Conservation (phyloP, 2,797 vertebrate genomes). For the Vespertilio murinus region DNA sequence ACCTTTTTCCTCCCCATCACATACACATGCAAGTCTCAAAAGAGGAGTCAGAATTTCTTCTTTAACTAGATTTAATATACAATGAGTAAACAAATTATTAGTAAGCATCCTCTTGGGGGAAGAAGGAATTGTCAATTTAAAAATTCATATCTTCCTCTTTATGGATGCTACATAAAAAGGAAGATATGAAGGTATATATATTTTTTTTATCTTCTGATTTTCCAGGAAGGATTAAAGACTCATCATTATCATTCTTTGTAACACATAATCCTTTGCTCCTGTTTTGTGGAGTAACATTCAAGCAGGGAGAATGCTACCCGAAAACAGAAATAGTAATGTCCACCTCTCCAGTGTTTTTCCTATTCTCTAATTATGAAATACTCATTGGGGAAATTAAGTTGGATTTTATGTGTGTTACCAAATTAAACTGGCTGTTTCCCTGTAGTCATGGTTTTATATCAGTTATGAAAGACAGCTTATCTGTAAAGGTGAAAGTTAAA, state of each 20-base stretch:
- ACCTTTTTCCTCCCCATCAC: neutral
- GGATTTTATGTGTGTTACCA: slow-evolving; percentile 50
- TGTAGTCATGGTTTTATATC: slow-evolving; percentile 20
- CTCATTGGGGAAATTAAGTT: slow-evolving; percentile 74
- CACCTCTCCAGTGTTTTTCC: slow-evolving; percentile 38
- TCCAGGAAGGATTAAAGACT: neutral
- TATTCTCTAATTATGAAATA: slow-evolving; percentile 53
- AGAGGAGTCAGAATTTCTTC: neutral
- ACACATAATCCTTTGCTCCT: neutral
- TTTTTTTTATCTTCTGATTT: slow-evolving; percentile 12
- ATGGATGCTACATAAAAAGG: no score
- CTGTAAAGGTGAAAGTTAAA: slow-evolving; percentile 52
- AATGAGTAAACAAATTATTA: neutral
- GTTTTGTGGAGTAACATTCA: neutral
- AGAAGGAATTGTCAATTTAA: neutral
- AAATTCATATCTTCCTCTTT: no score
- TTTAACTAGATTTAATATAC: neutral
- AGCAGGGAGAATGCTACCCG: neutral
- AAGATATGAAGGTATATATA: neutral
- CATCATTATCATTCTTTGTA: neutral
- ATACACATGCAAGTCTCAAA: neutral
- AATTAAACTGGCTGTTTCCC: slow-evolving; percentile 61
- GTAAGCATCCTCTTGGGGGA: neutral
- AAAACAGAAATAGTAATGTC: slow-evolving; percentile 32
- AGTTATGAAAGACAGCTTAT: slow-evolving; percentile 32